A percentile compares a stretch with the other conserved stretches of the same genome.
Conservation (phyloP, 2,113 vertebrate species). For the Xiphophorus couchianus region DNA sequence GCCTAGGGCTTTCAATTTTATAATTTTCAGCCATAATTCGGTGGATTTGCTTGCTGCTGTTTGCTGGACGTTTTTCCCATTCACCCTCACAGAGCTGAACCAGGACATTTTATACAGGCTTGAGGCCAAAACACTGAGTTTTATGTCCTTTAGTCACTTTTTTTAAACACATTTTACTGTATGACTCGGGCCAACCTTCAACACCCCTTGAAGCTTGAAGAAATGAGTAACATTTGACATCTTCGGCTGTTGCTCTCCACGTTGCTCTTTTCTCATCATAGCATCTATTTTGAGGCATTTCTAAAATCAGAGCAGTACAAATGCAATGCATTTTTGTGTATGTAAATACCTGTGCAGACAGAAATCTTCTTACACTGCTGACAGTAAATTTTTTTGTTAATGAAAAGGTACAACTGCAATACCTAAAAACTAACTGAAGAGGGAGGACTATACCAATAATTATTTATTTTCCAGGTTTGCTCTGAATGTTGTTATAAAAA, state of each 20-base stretch:
- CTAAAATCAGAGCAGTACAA: too few species aligned
- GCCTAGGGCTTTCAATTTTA: not conserved
- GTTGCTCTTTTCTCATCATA: not conserved
- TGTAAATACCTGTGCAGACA: not conserved
- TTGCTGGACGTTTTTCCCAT: too few species aligned
- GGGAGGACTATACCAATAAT: slow-evolving; percentile 18
- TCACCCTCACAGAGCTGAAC: too few species aligned
- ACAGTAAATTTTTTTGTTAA: not conserved
- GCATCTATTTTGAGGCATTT: not conserved
- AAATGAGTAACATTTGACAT: not conserved
- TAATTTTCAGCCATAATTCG: not conserved
- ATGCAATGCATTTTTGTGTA: not conserved
- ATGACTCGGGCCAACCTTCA: not conserved
- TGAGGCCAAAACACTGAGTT: not conserved
- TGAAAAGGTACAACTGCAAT: slow-evolving; percentile 1
- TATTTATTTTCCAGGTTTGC: not conserved
- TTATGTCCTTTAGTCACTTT: not conserved
- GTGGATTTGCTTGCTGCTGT: not conserved
- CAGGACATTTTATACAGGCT: too few species aligned
- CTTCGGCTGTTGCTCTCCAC: not conserved
- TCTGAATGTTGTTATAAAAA: slow-evolving; percentile 7
- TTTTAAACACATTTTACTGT: not conserved
- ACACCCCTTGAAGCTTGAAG: too few species aligned
- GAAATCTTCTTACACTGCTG: not conserved
- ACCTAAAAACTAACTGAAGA: slow-evolving; percentile 32